A percentile compares a stretch with the other conserved stretches of the same genome.
Evolutionary conservation across 2,113 vertebrate species (phyloP).

Genomic region (Cichladusa arquata): DNA sequence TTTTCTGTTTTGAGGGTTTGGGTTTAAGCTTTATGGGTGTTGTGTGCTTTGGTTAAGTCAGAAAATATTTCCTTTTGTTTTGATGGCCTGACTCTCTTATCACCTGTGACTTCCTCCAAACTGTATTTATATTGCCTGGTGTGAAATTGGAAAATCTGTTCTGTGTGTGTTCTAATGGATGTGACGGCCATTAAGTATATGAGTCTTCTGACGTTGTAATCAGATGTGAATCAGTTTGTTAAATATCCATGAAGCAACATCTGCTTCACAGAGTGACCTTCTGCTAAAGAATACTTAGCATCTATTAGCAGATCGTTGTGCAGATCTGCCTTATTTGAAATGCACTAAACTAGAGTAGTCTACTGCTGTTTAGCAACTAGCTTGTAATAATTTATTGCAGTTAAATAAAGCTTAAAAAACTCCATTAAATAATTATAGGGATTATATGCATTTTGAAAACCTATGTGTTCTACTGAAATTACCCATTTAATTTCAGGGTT

Average conservation of each 20-base stretch:
- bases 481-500: slow-evolving; percentile 81
- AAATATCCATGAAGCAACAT: slow-evolving; percentile 96
- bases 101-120: slow-evolving; percentile 64
- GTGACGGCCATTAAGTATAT: slow-evolving; percentile 96
- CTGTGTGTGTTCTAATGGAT: slow-evolving; percentile 90
- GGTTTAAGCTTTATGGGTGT: not conserved
- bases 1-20: not conserved
- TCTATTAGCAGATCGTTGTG: slow-evolving; percentile 80
- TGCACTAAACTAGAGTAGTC: slow-evolving; percentile 70
- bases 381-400: slow-evolving; percentile 79
- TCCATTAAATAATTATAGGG: slow-evolving; percentile 81
- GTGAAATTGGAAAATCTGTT: slow-evolving; percentile 91
- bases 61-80: slow-evolving; percentile 21
- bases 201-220: slow-evolving; percentile 93
- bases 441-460: slow-evolving; percentile 76
- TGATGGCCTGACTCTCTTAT: slow-evolving; percentile 13
- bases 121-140: slow-evolving; percentile 65
- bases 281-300: slow-evolving; percentile 88
- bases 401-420: slow-evolving; percentile 81
- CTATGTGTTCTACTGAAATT: slow-evolving; percentile 75
- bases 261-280: slow-evolving; percentile 96
- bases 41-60: not conserved
- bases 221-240: slow-evolving; percentile 95
- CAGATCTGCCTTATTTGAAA: slow-evolving; percentile 77
- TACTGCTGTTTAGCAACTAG: slow-evolving; percentile 74